A percentile compares a stretch with the other conserved stretches of the same genome.
Conservation (phyloP, 2,113 vertebrate genomes). For the Cyanocitta stelleri region DNA sequence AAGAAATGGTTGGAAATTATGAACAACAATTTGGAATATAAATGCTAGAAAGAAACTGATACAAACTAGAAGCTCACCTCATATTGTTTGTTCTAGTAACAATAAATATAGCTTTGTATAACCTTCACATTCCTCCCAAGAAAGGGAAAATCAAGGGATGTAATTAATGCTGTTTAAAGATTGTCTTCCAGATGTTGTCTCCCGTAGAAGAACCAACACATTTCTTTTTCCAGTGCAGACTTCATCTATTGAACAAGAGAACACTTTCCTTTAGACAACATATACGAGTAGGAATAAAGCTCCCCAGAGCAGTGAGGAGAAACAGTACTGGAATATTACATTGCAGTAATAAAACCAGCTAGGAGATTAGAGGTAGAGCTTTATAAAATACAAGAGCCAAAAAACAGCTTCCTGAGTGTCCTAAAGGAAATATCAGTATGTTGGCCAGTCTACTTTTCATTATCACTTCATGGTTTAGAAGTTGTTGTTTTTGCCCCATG, state of each 20-base stretch:
- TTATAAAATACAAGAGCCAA: constrained; percentile 13
- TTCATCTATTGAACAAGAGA: neutral
- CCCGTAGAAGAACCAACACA: neutral
- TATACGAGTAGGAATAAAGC: neutral
- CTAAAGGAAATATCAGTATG: constrained; percentile 13
- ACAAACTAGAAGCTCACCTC: neutral
- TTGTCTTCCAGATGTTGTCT: neutral
- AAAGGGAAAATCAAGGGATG: neutral
- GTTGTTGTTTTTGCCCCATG: neutral
- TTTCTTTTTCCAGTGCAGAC: neutral
- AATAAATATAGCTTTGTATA: neutral
- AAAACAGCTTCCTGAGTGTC: neutral
- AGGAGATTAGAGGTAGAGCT: constrained; percentile 4
- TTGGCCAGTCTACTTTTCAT: constrained; percentile 25
- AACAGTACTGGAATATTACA: constrained; percentile 21
- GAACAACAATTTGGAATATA: neutral
- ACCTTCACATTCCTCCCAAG: neutral
- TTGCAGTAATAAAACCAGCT: neutral
- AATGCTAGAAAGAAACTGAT: neutral
- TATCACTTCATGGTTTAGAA: constrained; percentile 23
- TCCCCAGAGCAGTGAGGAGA: neutral
- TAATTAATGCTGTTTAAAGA: neutral
- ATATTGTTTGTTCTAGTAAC: neutral
- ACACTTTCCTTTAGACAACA: neutral
- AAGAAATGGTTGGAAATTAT: neutral